These are phyloP conservation scores for Pterophyllum scalare DNA, from an alignment of 2,113 vertebrate species.

Conservation along the genomic window DNA sequence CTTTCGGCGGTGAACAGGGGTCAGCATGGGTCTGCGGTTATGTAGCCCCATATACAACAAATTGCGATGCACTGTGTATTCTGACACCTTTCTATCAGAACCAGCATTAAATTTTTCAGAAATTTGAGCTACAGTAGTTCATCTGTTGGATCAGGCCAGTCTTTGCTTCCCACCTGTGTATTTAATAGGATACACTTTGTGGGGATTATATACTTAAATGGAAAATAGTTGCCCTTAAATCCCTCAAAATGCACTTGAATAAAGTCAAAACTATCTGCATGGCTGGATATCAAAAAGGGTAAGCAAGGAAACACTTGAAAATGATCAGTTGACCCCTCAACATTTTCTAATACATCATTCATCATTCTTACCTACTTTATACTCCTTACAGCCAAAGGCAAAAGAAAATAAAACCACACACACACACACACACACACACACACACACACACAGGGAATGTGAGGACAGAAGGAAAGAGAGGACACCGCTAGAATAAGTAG, in stretches of 20 bases:
- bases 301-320: not conserved
- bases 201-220: too few relatives aligned
- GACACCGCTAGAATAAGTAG: constrained; percentile 28
- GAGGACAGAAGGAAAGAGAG: constrained; percentile 28
- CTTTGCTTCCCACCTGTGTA: too few relatives aligned
- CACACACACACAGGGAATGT: not conserved
- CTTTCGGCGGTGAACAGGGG: too few relatives aligned
- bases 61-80: too few relatives aligned
- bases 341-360: constrained; percentile 28
- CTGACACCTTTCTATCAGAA: too few relatives aligned
- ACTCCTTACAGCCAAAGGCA: constrained; percentile 20
- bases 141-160: too few relatives aligned
- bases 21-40: too few relatives aligned
- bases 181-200: too few relatives aligned
- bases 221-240: not conserved
- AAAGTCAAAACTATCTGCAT: not conserved
- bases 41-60: too few relatives aligned
- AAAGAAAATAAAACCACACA: not conserved
- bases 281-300: not conserved
- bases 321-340: constrained; percentile 16
- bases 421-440: not conserved
- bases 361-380: constrained; percentile 11
- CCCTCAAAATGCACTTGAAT: not conserved
- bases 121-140: too few relatives aligned
- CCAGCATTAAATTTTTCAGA: too few relatives aligned